Conservation (phyloP, 1,140 invertebrate genomes). For the Aphis craccivora region DNA sequence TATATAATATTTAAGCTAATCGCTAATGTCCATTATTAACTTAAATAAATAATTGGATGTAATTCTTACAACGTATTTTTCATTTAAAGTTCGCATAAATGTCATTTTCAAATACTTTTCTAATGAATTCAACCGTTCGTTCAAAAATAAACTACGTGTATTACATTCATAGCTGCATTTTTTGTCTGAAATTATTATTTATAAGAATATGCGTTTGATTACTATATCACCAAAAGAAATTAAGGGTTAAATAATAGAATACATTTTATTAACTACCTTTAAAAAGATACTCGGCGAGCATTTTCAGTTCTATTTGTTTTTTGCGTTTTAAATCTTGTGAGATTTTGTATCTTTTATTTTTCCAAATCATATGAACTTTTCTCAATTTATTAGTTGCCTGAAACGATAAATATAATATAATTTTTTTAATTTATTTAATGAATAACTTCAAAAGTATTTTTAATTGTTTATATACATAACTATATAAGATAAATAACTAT, state of each 20-base stretch:
- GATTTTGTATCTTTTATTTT: slow-evolving; percentile 16
- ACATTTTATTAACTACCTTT: slow-evolving; percentile 21
- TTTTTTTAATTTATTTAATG: neutral
- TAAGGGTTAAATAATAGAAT: neutral
- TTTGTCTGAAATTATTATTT: slow-evolving; percentile 40
- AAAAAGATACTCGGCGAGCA: slow-evolving; percentile 33
- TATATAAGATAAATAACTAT: neutral
- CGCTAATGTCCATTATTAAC: neutral
- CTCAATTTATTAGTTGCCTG: slow-evolving; percentile 40
- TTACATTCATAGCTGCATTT: slow-evolving; percentile 18
- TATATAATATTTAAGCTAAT: neutral
- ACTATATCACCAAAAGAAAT: neutral
- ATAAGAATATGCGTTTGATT: neutral
- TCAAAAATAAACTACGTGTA: slow-evolving; percentile 1
- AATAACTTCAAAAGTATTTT: neutral
- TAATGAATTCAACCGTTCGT: slow-evolving; percentile 26
- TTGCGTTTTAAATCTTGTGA: slow-evolving; percentile 5
- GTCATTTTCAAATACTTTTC: slow-evolving; percentile 32
- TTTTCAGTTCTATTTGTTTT: slow-evolving; percentile 45
- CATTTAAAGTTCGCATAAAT: slow-evolving; percentile 38
- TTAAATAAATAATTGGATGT: neutral
- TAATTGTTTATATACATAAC: neutral
- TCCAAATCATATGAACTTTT: slow-evolving; percentile 29
- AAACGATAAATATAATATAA: neutral
- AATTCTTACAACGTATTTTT: slow-evolving; percentile 49